These are phyloP conservation scores for Empis livida DNA, from an alignment of 2,888 invertebrate genomes.

Conservation along the genomic window DNA sequence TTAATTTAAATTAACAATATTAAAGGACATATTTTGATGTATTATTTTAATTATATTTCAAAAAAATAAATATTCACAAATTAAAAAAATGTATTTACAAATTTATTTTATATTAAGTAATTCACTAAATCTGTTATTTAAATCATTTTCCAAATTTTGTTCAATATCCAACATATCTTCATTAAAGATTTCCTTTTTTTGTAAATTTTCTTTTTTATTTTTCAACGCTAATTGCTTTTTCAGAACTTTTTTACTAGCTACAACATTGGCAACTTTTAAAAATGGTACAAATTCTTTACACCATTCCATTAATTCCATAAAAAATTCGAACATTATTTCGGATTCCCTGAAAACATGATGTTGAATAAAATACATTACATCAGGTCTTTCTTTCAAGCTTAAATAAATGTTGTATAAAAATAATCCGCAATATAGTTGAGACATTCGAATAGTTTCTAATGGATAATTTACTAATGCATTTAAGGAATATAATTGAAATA, in stretches of 20 bases:
- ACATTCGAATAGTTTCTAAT: constrained; percentile 42
- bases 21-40: no score
- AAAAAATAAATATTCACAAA: no score
- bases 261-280: no score
- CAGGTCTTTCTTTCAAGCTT: constrained; percentile 44
- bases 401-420: constrained; percentile 59
- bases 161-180: no score
- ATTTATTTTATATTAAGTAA: no score
- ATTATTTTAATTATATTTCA: no score
- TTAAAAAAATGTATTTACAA: no score
- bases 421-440: constrained; percentile 59
- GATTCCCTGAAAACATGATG: constrained; percentile 36
- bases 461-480: constrained; percentile 52
- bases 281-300: neutral
- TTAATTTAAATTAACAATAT: no score
- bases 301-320: constrained; percentile 10
- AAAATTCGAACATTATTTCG: constrained; percentile 29
- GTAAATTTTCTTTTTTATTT: no score
- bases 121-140: no score
- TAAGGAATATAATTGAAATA: constrained; percentile 34
- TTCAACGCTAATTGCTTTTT: neutral
- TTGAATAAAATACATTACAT: constrained; percentile 42
- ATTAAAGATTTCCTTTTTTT: no score
- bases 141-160: no score
- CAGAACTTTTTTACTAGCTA: neutral